Conservation (phyloP, 2,888 invertebrate genomes). For the Heteropelma amictum region DNA sequence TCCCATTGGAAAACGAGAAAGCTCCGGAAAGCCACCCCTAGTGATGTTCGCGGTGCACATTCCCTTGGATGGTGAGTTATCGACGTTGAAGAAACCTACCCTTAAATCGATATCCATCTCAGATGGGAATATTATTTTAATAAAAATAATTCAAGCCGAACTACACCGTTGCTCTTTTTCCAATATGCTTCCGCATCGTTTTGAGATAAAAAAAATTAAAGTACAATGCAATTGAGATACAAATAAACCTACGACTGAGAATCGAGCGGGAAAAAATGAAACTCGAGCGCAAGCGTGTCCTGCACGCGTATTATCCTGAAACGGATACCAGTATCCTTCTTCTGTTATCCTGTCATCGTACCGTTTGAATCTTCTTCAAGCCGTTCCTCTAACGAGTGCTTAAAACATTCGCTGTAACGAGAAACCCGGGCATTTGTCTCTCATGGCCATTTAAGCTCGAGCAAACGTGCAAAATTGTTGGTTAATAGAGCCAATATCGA, state of each 20-base stretch:
- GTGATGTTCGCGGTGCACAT: background rate
- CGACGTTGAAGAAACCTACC: background rate
- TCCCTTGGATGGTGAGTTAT: background rate
- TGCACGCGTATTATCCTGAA: constrained; percentile 9
- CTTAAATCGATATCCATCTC: background rate
- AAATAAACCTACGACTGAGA: no score
- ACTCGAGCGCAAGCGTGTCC: constrained; percentile 34
- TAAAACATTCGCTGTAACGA: constrained; percentile 58
- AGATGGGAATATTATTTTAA: background rate
- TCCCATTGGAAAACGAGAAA: background rate
- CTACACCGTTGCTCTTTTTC: no score
- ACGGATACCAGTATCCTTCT: constrained; percentile 41
- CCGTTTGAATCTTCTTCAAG: constrained; percentile 67
- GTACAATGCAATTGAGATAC: no score
- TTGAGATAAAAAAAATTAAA: no score
- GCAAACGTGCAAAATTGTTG: constrained; percentile 56
- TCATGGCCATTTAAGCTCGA: constrained; percentile 57
- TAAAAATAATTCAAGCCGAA: no score
- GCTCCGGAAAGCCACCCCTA: background rate
- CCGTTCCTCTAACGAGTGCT: constrained; percentile 57
- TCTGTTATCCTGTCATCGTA: constrained; percentile 62
- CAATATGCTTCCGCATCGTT: no score
- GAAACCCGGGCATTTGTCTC: constrained; percentile 56
- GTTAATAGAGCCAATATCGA: constrained; percentile 43
- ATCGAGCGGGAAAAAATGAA: background rate